A percentile compares a stretch with the other conserved stretches of the same genome.
These are phyloP conservation scores for Notolepis coatsorum DNA, from an alignment of 2,797 vertebrate genomes.

Conservation along the genomic window DNA sequence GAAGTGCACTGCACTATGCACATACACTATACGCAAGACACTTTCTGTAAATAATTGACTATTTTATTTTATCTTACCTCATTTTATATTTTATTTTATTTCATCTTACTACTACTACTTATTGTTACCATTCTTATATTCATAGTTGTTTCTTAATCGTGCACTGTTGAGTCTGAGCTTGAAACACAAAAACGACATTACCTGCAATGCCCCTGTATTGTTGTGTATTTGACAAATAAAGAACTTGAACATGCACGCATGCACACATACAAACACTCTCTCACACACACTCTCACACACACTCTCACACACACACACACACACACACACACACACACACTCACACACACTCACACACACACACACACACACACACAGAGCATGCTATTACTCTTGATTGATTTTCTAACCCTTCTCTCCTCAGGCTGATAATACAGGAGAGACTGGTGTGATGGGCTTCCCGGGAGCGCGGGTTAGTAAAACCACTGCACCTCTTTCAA, in stretches of 20 bases:
- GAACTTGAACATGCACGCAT: neutral
- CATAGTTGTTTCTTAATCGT: too few relatives aligned
- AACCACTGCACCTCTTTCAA: conserved; percentile 2
- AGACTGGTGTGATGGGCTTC: conserved; percentile 87
- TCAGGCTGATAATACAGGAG: conserved; percentile 83
- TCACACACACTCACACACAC: neutral
- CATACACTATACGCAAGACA: too few relatives aligned
- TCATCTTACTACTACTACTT: too few relatives aligned
- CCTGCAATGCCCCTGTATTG: too few relatives aligned
- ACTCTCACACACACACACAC: neutral
- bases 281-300: neutral
- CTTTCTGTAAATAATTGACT: too few relatives aligned
- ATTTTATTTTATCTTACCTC: too few relatives aligned
- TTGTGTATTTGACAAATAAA: too few relatives aligned
- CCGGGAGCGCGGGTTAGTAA: conserved; percentile 86
- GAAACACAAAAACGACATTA: too few relatives aligned
- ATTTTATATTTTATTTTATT: too few relatives aligned
- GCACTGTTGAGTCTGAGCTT: too few relatives aligned
- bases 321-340: neutral
- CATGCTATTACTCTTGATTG: neutral
- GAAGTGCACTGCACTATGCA: too few relatives aligned
- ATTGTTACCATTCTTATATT: too few relatives aligned
- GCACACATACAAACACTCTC: neutral
- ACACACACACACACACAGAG: neutral
- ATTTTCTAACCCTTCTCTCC: neutral